Evolutionary conservation across 2,888 invertebrate genomes (phyloP).

Genomic region (Aleiodes leptofemur): DNA sequence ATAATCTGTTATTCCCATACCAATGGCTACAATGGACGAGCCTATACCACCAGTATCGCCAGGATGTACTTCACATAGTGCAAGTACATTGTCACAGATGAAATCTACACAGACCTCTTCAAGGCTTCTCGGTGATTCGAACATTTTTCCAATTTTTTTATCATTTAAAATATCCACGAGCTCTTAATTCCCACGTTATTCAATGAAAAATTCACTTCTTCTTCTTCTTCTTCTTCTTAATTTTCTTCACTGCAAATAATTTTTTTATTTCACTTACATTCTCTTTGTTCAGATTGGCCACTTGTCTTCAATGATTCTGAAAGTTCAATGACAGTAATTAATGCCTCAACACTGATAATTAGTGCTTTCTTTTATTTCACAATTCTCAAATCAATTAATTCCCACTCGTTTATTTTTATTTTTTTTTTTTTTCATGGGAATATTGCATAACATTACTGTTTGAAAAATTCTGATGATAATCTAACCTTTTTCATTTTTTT

Average conservation of each 20-base stretch:
- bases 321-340: not conserved
- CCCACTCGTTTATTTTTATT: too few relatives aligned
- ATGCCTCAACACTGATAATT: not conserved
- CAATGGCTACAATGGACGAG: slow-evolving; percentile 50
- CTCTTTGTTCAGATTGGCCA: not conserved
- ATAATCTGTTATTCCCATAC: slow-evolving; percentile 36
- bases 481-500: not conserved
- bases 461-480: not conserved
- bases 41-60: slow-evolving; percentile 62
- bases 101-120: slow-evolving; percentile 81
- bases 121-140: slow-evolving; percentile 80
- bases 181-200: not conserved
- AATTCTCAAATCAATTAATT: not conserved
- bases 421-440: not conserved
- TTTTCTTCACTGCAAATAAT: not conserved
- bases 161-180: not conserved
- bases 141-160: slow-evolving; percentile 74
- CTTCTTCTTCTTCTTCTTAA: not conserved
- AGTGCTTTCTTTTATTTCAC: not conserved
- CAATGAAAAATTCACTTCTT: not conserved
- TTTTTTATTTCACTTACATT: slow-evolving; percentile 3
- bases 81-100: slow-evolving; percentile 80
- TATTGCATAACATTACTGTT: slow-evolving; percentile 9
- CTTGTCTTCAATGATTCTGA: not conserved
- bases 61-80: slow-evolving; percentile 76